A percentile compares a stretch with the other conserved stretches of the same genome.
phyloP scores from a whole-genome alignment of 2,113 vertebrate species.

The Channa argus region DNA sequence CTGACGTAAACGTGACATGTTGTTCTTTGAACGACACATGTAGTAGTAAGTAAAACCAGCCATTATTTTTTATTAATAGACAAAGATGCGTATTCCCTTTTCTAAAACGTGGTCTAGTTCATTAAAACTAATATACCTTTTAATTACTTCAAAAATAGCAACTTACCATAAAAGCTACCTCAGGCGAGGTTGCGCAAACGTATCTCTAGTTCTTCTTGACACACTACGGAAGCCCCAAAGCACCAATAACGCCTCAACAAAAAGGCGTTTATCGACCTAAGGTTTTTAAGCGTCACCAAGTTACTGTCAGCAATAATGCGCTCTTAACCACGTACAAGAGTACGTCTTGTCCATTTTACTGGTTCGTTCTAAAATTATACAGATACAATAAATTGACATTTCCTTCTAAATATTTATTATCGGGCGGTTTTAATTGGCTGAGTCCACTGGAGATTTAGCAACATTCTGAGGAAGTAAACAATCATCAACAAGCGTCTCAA shows the following conservation, averaged over 20 bases:
- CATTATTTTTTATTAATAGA: background rate
- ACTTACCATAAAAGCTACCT: constrained; percentile 38
- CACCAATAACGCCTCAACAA: background rate
- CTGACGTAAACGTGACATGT: constrained; percentile 19
- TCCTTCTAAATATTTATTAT: too few relatives aligned
- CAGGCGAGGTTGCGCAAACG: background rate
- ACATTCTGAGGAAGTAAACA: too few relatives aligned
- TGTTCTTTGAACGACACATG: constrained; percentile 43
- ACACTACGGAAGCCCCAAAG: constrained; percentile 58
- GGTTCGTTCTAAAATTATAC: too few relatives aligned
- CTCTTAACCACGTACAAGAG: too few relatives aligned
- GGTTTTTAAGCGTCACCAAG: background rate
- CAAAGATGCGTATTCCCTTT: background rate
- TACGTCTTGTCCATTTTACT: too few relatives aligned
- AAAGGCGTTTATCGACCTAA: constrained; percentile 1
- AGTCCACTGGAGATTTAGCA: too few relatives aligned
- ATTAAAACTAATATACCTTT: background rate
- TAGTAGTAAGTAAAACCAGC: background rate
- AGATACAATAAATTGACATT: too few relatives aligned
- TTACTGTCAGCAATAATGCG: too few relatives aligned
- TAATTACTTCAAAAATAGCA: constrained; percentile 25
- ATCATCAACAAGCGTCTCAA: too few relatives aligned
- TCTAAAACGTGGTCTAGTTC: background rate
- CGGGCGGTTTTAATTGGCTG: too few relatives aligned
- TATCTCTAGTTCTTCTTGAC: background rate